Percentiles rank a stretch among this genome's conserved stretches.
These are phyloP conservation scores for Cecidostiba fungosa DNA, from an alignment of 2,888 invertebrate genomes.

Conservation along the genomic window DNA sequence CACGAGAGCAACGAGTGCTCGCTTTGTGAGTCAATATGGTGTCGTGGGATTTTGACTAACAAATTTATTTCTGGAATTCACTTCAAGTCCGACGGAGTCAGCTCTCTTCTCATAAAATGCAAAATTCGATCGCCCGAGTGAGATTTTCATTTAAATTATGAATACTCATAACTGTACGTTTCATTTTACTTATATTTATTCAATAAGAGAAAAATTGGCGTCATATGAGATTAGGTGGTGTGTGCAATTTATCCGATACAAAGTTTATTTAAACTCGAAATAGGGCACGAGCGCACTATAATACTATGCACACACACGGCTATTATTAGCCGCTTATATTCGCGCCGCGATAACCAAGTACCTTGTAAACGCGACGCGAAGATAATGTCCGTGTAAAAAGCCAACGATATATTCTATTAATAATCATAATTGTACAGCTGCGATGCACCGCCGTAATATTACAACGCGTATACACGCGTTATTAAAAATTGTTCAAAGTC, in stretches of 20 bases:
- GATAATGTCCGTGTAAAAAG: conserved; percentile 28
- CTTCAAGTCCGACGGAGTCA: neutral
- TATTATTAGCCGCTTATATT: conserved; percentile 17
- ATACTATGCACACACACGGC: too few species aligned
- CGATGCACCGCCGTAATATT: neutral
- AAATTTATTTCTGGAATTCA: neutral
- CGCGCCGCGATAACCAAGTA: neutral
- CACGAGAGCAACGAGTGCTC: conserved; percentile 5
- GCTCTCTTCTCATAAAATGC: neutral
- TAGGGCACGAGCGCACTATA: conserved; percentile 1
- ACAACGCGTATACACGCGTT: too few species aligned
- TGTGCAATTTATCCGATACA: neutral
- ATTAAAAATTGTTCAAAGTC: neutral
- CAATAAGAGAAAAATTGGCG: neutral
- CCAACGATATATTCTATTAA: neutral
- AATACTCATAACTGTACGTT: too few species aligned
- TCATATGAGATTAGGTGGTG: neutral
- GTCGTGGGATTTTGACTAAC: neutral
- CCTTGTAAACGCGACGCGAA: conserved; percentile 22
- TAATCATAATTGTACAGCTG: neutral
- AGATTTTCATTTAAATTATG: too few species aligned
- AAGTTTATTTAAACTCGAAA: conserved; percentile 23
- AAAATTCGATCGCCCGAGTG: neutral
- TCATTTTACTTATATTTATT: too few species aligned
- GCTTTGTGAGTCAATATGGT: neutral